Percentiles rank a stretch among this genome's conserved stretches.
Conservation (phyloP, 2,888 invertebrate species). For the Orchesellides sinensis region DNA sequence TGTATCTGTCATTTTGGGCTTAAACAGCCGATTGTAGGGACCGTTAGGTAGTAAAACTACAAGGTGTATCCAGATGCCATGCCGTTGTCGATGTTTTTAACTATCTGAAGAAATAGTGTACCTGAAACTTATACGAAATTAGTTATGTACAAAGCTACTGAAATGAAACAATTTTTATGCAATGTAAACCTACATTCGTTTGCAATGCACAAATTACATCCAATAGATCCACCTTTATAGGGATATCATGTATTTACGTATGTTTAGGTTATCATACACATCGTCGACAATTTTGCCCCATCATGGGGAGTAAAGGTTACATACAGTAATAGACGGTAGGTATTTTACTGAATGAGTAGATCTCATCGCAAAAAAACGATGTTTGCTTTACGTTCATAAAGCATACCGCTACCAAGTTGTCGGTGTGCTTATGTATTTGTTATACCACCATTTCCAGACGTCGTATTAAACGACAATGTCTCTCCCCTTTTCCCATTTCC, state of each 20-base stretch:
- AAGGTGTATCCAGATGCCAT: too few species aligned
- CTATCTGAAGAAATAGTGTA: conserved; percentile 18
- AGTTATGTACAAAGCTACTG: too few species aligned
- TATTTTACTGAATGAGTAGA: conserved; percentile 1
- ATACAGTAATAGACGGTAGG: not conserved
- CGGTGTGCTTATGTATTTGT: not conserved
- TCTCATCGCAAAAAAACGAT: conserved; percentile 13
- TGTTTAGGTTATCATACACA: too few species aligned
- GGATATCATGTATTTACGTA: conserved; percentile 13
- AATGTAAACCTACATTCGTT: not conserved
- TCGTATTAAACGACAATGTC: conserved; percentile 49
- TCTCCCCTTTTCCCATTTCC: conserved; percentile 18
- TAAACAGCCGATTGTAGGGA: too few species aligned
- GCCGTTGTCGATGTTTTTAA: too few species aligned
- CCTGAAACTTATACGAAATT: not conserved
- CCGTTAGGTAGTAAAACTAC: too few species aligned
- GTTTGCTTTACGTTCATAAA: not conserved
- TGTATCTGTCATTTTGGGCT: conserved; percentile 51
- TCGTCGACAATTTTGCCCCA: too few species aligned
- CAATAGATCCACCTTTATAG: too few species aligned
- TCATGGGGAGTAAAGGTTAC: too few species aligned
- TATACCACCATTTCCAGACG: conserved; percentile 24
- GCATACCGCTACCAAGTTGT: not conserved
- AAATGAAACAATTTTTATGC: not conserved
- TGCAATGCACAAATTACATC: not conserved